Evolutionary conservation across 1,140 invertebrate genomes (phyloP).

Genomic region (Wiebesia pumilae): DNA sequence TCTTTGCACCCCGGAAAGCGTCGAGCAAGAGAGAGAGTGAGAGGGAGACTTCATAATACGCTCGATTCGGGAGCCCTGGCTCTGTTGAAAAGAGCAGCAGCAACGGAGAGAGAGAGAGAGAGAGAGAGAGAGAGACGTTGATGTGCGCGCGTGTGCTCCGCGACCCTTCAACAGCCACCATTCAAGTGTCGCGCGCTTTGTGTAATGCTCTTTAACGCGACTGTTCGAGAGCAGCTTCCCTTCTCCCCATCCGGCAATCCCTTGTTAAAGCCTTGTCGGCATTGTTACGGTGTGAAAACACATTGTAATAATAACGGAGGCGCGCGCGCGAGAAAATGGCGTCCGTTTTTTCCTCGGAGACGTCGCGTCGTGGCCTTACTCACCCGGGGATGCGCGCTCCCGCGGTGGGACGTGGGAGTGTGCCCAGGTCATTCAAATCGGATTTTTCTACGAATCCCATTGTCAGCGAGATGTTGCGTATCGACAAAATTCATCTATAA

Average conservation of each 20-base stretch:
- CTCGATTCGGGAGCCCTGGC: constrained; percentile 54
- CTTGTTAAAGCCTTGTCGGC: constrained; percentile 11
- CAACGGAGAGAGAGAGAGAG: background rate
- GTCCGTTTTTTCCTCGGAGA: background rate
- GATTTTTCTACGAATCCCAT: constrained; percentile 17
- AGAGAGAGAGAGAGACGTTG: background rate
- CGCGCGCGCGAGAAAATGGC: constrained; percentile 28
- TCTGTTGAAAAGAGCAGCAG: constrained; percentile 53
- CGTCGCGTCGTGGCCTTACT: background rate
- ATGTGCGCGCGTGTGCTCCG: constrained; percentile 5
- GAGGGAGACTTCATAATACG: constrained; percentile 67
- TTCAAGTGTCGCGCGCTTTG: constrained; percentile 71
- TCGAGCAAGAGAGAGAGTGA: background rate
- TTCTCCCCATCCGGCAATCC: constrained; percentile 14
- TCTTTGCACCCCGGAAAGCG: constrained; percentile 12
- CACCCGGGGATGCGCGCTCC: no score
- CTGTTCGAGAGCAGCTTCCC: constrained; percentile 22
- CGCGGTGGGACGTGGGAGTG: constrained; percentile 9
- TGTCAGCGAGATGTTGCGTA: constrained; percentile 26
- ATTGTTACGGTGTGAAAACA: constrained; percentile 32
- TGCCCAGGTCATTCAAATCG: constrained; percentile 1
- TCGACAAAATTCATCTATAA: constrained; percentile 42
- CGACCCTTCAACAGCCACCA: constrained; percentile 67
- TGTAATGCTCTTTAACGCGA: constrained; percentile 72
- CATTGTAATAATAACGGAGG: constrained; percentile 32